Evolutionary conservation across 2,797 vertebrate genomes (phyloP).

Genomic region (Phalloptychus januarius): DNA sequence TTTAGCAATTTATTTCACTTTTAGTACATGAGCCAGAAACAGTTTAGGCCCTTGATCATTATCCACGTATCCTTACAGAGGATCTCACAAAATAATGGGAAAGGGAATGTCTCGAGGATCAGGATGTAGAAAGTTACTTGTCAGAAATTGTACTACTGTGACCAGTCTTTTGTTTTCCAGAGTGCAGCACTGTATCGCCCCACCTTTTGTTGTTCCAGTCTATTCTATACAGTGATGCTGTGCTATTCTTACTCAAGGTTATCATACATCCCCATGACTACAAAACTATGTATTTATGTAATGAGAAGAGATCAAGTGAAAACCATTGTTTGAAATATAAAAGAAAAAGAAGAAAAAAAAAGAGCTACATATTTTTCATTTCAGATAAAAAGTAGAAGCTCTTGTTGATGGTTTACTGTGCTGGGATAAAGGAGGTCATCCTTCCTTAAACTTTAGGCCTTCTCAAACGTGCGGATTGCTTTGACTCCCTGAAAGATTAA

Average conservation of each 20-base stretch:
- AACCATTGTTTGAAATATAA: conserved; percentile 43
- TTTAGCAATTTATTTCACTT: conserved; percentile 59
- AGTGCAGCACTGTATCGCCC: background rate
- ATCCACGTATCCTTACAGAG: conserved; percentile 67
- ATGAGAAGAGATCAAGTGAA: conserved; percentile 47
- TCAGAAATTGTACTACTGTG: background rate
- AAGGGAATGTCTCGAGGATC: conserved; percentile 6
- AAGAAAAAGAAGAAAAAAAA: conserved; percentile 10
- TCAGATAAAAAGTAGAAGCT: conserved; percentile 41
- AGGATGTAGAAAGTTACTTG: background rate
- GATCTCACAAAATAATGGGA: conserved; percentile 62
- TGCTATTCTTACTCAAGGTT: background rate
- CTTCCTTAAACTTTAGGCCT: conserved; percentile 81
- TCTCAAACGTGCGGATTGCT: conserved; percentile 93
- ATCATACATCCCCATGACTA: background rate
- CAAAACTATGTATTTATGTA: conserved; percentile 37
- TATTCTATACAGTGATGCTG: background rate
- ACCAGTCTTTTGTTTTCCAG: background rate
- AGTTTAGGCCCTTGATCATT: conserved; percentile 29
- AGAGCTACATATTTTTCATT: background rate
- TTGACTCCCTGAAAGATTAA: conserved; percentile 89
- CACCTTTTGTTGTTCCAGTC: background rate
- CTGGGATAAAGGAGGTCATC: conserved; percentile 38
- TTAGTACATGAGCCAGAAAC: conserved; percentile 32
- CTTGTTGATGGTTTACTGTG: conserved; percentile 56